Conservation (phyloP, 2,888 invertebrate genomes). For the Lasioglossum leucozonium region DNA sequence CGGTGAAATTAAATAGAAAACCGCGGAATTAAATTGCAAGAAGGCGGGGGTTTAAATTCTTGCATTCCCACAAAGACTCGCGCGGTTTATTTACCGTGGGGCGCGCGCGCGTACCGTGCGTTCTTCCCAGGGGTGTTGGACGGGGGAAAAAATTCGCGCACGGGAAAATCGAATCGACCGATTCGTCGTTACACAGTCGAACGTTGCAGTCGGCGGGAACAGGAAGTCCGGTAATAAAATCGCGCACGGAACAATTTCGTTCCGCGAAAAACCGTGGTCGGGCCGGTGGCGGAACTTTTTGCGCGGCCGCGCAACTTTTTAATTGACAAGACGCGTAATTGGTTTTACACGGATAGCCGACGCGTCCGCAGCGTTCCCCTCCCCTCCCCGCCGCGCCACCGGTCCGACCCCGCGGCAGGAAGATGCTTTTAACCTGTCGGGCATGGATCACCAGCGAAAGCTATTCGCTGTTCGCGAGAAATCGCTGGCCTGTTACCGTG, state of each 20-base stretch:
- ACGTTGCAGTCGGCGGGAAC: background rate
- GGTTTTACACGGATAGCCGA: conserved; percentile 40
- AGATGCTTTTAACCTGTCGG: conserved; percentile 22
- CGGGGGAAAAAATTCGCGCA: background rate
- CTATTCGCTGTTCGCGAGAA: conserved; percentile 2
- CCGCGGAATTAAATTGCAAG: background rate
- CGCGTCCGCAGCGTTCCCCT: conserved; percentile 14
- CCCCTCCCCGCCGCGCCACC: no score
- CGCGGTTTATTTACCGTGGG: background rate
- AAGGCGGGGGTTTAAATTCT: background rate
- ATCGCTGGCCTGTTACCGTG: background rate
- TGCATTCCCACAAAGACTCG: background rate
- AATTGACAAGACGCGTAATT: conserved; percentile 51
- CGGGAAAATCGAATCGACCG: conserved; percentile 22
- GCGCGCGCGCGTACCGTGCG: background rate
- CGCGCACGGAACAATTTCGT: conserved; percentile 21
- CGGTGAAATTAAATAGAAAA: background rate
- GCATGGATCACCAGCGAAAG: conserved; percentile 11
- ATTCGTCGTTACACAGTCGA: conserved; percentile 16
- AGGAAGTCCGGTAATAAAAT: conserved; percentile 30
- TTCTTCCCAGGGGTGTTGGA: background rate
- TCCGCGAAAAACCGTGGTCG: background rate
- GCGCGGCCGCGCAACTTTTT: conserved; percentile 24
- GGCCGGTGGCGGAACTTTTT: background rate
- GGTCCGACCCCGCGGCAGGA: background rate